These are phyloP conservation scores for Dinothrombium tinctorium DNA, from an alignment of 1,140 invertebrate genomes.

Conservation along the genomic window DNA sequence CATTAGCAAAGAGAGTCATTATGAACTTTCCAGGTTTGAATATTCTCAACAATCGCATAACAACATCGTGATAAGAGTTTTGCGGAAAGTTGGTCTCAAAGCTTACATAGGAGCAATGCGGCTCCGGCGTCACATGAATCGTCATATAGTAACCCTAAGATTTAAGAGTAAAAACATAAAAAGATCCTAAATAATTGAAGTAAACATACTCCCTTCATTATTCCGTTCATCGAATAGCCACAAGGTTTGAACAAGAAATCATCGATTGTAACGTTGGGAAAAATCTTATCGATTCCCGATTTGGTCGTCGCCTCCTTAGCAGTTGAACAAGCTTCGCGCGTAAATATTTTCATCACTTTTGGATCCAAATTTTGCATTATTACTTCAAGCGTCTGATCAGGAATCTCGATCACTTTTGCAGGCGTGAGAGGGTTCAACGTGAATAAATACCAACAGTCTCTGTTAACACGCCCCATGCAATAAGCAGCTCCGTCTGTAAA, in stretches of 20 bases:
- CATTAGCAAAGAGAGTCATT: constrained; percentile 77
- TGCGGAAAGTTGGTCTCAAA: constrained; percentile 83
- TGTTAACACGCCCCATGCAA: constrained; percentile 55
- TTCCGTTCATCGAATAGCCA: constrained; percentile 98
- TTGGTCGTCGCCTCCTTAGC: constrained; percentile 73
- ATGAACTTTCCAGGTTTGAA: constrained; percentile 83
- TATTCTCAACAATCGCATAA: constrained; percentile 51
- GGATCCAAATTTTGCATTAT: constrained; percentile 28
- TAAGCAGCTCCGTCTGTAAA: constrained; percentile 81
- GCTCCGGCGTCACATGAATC: constrained; percentile 94
- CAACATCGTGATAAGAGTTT: constrained; percentile 55
- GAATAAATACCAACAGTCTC: constrained; percentile 51
- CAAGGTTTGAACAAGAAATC: constrained; percentile 94
- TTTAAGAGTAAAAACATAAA: too few species aligned
- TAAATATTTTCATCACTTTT: constrained; percentile 72
- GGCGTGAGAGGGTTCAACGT: constrained; percentile 37
- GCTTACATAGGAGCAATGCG: constrained; percentile 87
- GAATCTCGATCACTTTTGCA: constrained; percentile 13
- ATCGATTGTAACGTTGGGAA: constrained; percentile 82
- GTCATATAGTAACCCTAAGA: constrained; percentile 85
- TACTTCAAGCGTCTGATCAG: constrained; percentile 18
- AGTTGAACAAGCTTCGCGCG: constrained; percentile 41
- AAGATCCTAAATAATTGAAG: not conserved
- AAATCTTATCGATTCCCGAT: constrained; percentile 75
- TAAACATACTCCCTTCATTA: constrained; percentile 59